Evolutionary conservation across 2,113 vertebrate species (phyloP), one percentile per base, ranked within the genome.

Genomic region (Xiphophorus couchianus): DNA sequence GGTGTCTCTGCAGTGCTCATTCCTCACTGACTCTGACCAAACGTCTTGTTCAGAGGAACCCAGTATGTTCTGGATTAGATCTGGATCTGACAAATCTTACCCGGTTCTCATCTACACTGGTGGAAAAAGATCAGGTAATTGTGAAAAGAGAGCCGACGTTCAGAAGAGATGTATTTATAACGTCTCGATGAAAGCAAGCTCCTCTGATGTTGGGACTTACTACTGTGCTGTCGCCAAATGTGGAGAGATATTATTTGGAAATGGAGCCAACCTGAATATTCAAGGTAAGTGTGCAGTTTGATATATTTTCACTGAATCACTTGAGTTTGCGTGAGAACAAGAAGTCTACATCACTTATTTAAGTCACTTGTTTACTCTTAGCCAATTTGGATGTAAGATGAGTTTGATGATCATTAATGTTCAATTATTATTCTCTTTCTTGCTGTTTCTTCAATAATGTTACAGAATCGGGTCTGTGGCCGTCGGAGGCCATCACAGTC

Each of bases 41-140:
- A 28, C 17, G 65, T 28, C n/a, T 5, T 67, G 65, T 28, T 42
- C 65, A 67, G 35, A 8, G n/a, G 65, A 42, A 28, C 35, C 39
- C 37, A 67, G 25, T 15, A 39, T 28, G n/a, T 67, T 67, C 37
- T 67, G 65, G 65, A 42, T 67, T 27, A 42, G 65, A 67, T 3
- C 65, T 15, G 15, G 35, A 15, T 42, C n/a, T 42, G n/a, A 67
- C 14, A 28, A 67, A 39, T 44, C 65, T 39, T 44, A 42, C 39
- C 65, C 65, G 1, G n/a, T 42, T n/a, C 6, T 54, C 51, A 54
- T 54, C 51, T 54, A 54, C 51, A 54, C 19, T 54, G 22, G n/a
- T 25, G 22, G 9, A 54, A 54, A 25, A 54, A 54, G 22, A 1
- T 54, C 51, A 25, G 6, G 25, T 10, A 3, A 8, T 10, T 54